A percentile compares a stretch with the other conserved stretches of the same genome.
phyloP scores from a whole-genome alignment of 2,797 vertebrate genomes.

The Pseudochaenichthys georgianus region DNA sequence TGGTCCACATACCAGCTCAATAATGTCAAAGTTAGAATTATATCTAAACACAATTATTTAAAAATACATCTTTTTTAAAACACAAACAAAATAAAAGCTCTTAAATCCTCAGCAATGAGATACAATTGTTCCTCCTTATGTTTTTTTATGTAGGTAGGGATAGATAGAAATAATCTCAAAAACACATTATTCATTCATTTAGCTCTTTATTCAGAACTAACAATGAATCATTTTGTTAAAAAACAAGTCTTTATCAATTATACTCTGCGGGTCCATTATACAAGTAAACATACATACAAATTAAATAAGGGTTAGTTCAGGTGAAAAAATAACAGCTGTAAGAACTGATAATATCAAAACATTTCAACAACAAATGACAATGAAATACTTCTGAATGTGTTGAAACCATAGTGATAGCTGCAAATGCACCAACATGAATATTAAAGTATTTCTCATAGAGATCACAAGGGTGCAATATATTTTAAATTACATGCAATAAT shows the following conservation, averaged over 20 bases:
- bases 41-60: background rate
- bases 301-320: constrained; percentile 78
- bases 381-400: constrained; percentile 18
- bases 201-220: constrained; percentile 75
- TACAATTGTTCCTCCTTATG: background rate
- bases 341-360: constrained; percentile 34
- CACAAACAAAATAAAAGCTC: too few relatives aligned
- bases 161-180: constrained; percentile 2
- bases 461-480: background rate
- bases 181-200: constrained; percentile 21
- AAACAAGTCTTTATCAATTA: constrained; percentile 63
- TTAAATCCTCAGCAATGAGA: too few relatives aligned
- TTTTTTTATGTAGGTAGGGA: background rate
- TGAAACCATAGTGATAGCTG: constrained; percentile 29
- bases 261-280: constrained; percentile 47
- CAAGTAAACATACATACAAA: constrained; percentile 59
- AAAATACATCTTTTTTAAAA: too few relatives aligned
- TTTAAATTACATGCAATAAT: constrained; percentile 2
- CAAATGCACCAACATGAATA: constrained; percentile 19
- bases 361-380: constrained; percentile 35
- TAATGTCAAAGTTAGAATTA: background rate
- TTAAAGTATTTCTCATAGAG: background rate
- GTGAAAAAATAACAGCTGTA: constrained; percentile 34
- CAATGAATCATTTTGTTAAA: constrained; percentile 55
- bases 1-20: background rate